Base-by-base conservation (phyloP, 2,113 vertebrate genomes). In the Glareola pratincola region DNA sequence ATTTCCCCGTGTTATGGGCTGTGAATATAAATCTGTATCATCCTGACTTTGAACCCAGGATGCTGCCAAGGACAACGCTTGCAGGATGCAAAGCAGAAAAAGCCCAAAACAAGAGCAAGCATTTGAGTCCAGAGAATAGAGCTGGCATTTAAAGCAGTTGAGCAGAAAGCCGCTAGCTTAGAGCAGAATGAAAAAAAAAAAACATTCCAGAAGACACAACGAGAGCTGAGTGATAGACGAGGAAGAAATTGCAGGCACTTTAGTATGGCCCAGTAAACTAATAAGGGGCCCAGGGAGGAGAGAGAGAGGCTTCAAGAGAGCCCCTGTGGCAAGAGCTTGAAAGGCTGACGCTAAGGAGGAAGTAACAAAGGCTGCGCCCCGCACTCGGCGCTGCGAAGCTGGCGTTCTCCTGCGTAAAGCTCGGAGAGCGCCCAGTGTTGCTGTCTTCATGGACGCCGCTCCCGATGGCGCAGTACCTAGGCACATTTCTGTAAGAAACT, bases 351-450 rank as follows among this genome's bases (percentile, higher is more conserved):
- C 6, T 14, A 14, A 85, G 48, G 75, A 87, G 66, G 39, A 80
- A 64, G 36, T 10, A 37, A 6, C 8, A 32, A 37, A 85, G 78
- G 67, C 78, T 39, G 37, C 0, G 26, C 34, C 0, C 0, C 24
- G 68, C 11, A 4, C 36, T 68, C 9, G 1, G 73, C 0, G 1
- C 45, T 47, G 41, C 79, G 53, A 11, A 62, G 30, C n/a, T 0
- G 0, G 19, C 0, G 0, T 26, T 77, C 37, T 67, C 36, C 21
- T 17, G 29, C 2, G 2, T 12, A 66, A 43, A 79, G 53, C 66
- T 68, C 0, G 0, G 6, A 37, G 74, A 53, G 66, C 26, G 24
- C 45, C 15, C 47, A 11, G 57, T n/a, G 50, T 4, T 63, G 51
- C 63, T 39, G 16, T 22, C 21, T 0, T 9, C 53, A 34, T 71